Percentiles rank a stretch among this genome's conserved stretches.
phyloP scores from a whole-genome alignment of 2,113 vertebrate genomes.

The Perognathus longimembris region DNA sequence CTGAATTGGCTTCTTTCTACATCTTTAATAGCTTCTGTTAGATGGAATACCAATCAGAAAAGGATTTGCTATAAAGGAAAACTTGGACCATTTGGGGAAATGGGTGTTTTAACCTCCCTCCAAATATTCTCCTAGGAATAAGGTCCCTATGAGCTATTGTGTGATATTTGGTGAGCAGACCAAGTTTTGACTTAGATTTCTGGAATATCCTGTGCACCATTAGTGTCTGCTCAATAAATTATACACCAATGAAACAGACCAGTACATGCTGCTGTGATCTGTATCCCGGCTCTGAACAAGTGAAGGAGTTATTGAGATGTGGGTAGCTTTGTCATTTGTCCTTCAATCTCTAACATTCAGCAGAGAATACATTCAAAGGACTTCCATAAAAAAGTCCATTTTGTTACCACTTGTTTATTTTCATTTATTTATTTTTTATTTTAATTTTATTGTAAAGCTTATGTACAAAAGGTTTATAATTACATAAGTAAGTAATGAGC shows the following conservation, averaged over 20 bases:
- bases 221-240: neutral
- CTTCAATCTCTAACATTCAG: neutral
- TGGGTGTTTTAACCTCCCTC: neutral
- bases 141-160: too few relatives aligned
- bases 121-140: too few relatives aligned
- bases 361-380: neutral
- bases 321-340: neutral
- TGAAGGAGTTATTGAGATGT: too few relatives aligned
- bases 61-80: too few relatives aligned
- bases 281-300: too few relatives aligned
- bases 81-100: too few relatives aligned
- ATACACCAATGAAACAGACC: rapidly evolving
- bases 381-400: neutral
- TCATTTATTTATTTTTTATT: too few relatives aligned
- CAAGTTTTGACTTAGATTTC: neutral
- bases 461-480: too few relatives aligned
- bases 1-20: neutral
- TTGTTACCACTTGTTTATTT: neutral
- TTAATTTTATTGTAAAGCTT: too few relatives aligned
- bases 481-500: too few relatives aligned
- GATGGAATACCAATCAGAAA: too few relatives aligned
- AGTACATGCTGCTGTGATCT: too few relatives aligned
- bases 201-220: neutral
- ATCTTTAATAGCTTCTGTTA: neutral
- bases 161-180: neutral